Evolutionary conservation across 1,140 invertebrate genomes (phyloP), one percentile per base, ranked within the genome.

Genomic region (Ditylenchus dipsaci): DNA sequence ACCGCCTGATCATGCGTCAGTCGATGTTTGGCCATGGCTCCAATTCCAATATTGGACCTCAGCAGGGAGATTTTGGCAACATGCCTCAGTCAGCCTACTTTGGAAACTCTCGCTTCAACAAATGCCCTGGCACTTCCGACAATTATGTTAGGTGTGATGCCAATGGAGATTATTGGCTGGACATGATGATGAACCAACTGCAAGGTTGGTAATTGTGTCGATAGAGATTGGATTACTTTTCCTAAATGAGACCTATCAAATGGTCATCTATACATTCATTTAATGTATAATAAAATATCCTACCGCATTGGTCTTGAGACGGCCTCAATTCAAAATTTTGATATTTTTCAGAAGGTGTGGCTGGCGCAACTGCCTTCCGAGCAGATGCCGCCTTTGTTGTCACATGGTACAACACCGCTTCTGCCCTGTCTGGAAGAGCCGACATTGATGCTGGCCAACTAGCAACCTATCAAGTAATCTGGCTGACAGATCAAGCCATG

Each of bases 341-440:
- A 9, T 29, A 57, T 7, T 61, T 38, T 75, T 27, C 53, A 72
- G 80, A 82, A 59, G 80, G 80, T 57, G 80, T 82, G 45, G 80
- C 80, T 43, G 80, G 80, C 19, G 80, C 81, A 5, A 66, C 67
- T 43, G 79, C 77, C 26, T 82, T 82, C 65, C 77, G 80, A 26
- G 80, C 80, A 15, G 80, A 82, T 67, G 79, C 81, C 33, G 80
- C 80, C 1, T 49, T 82, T 11, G 73, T 82, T 30, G 80, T 82
- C 30, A 82, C 80, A 11, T 82, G 80, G 80, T 83, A 82, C 62
- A 83, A 82, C 59, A 82, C 81, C 0, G 80, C 81, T 45, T 83
- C 80, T 17, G 80, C 81, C 21, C 64, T 82, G n/a, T 76, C 81
- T 5, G 81, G 76, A 29, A 69, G 80, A 49, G 68, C 81, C n/a